Evolutionary conservation across 2,797 vertebrate genomes (phyloP).

Genomic region (Crenuchus spilurus): DNA sequence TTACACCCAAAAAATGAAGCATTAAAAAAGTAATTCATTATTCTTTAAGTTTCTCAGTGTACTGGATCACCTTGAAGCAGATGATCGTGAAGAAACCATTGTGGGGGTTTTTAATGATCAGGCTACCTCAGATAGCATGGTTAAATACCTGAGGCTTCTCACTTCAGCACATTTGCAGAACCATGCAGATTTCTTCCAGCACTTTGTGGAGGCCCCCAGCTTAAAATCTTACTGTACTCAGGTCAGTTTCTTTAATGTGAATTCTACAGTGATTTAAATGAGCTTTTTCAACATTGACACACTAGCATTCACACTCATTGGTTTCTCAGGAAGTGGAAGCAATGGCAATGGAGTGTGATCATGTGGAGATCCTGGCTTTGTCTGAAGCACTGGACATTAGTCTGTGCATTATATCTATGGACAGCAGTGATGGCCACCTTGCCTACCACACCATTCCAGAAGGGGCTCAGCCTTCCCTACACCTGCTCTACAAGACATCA

Average conservation of each 20-base stretch:
- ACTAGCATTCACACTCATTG: neutral
- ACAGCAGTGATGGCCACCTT: conserved; percentile 69
- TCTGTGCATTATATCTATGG: conserved; percentile 78
- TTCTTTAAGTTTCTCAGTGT: conserved; percentile 78
- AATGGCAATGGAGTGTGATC: conserved; percentile 81
- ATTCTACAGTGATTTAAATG: neutral
- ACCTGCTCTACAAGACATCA: conserved; percentile 80
- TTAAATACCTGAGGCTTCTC: conserved; percentile 84
- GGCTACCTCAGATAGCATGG: conserved; percentile 74
- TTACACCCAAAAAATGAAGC: neutral
- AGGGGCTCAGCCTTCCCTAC: conserved; percentile 67
- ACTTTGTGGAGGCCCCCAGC: conserved; percentile 82
- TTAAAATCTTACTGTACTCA: conserved; percentile 82
- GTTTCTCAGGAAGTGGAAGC: conserved; percentile 77
- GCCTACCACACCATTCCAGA: conserved; percentile 82
- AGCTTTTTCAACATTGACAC: neutral
- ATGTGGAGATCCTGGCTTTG: conserved; percentile 82
- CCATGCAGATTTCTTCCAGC: conserved; percentile 79
- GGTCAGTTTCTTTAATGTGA: conserved; percentile 65
- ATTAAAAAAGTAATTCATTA: neutral
- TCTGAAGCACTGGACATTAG: conserved; percentile 77
- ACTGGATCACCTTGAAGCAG: conserved; percentile 76
- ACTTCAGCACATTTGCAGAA: conserved; percentile 83
- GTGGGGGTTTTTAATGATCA: conserved; percentile 80
- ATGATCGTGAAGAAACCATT: conserved; percentile 69